Percentiles rank a stretch among this genome's conserved stretches.
phyloP scores from a whole-genome alignment of 2,797 vertebrate species.

The Spheniscus humboldti region DNA sequence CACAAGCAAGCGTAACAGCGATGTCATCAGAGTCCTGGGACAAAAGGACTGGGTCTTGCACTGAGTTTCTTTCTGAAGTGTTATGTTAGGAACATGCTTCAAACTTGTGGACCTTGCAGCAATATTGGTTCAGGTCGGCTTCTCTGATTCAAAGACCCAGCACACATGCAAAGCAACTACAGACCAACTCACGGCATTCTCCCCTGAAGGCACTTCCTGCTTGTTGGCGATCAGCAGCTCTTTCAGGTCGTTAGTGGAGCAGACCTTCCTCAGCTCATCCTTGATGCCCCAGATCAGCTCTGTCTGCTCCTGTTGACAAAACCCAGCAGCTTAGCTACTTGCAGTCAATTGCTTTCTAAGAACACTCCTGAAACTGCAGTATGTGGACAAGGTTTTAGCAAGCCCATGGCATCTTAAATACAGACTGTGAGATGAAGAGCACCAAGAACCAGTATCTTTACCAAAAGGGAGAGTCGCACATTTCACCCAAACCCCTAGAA shows the following conservation, averaged over 20 bases:
- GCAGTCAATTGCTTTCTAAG: background rate
- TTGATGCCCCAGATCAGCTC: slow-evolving; percentile 94
- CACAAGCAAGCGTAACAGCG: background rate
- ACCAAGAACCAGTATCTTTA: background rate
- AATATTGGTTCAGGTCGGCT: fast-evolving
- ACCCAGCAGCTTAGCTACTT: background rate
- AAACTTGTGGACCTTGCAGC: background rate
- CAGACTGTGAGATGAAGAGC: background rate
- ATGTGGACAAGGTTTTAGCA: background rate
- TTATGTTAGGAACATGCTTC: background rate
- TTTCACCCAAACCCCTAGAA: background rate
- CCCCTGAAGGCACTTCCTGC: slow-evolving; percentile 93
- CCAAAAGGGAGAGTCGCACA: background rate
- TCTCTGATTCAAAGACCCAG: background rate
- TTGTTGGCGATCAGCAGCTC: slow-evolving; percentile 94
- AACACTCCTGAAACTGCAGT: background rate
- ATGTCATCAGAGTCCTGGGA: background rate
- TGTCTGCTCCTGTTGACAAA: slow-evolving; percentile 83
- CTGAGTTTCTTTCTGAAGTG: background rate
- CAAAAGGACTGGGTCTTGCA: background rate
- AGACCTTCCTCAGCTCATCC: slow-evolving; percentile 90
- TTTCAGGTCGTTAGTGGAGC: slow-evolving; percentile 91
- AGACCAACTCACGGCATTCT: slow-evolving; percentile 85
- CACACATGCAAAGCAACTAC: background rate
- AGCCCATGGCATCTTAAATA: background rate